Conservation (phyloP, 2,888 invertebrate genomes). For the Eupeodes latifasciatus region DNA sequence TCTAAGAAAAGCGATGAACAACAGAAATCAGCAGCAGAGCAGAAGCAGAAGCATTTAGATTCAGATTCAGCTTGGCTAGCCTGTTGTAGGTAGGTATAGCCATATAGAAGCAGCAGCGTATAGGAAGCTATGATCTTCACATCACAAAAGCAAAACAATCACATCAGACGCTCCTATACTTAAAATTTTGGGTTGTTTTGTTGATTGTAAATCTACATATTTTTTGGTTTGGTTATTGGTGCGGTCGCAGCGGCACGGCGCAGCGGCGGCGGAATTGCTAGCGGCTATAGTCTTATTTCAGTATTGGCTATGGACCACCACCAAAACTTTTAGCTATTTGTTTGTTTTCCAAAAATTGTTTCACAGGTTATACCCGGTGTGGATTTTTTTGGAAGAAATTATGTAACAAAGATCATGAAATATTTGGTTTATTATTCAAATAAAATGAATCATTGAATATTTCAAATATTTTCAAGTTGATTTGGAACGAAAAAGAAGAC, state of each 20-base stretch:
- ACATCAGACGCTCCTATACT: slow-evolving; percentile 30
- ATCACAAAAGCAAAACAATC: slow-evolving; percentile 53
- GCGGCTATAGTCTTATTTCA: slow-evolving; percentile 27
- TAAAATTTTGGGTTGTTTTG: slow-evolving; percentile 11
- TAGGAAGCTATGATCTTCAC: slow-evolving; percentile 58
- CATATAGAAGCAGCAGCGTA: neutral
- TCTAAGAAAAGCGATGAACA: slow-evolving; percentile 76
- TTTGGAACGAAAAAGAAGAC: neutral
- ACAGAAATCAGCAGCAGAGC: slow-evolving; percentile 51
- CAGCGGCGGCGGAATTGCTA: neutral
- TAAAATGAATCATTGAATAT: slow-evolving; percentile 30
- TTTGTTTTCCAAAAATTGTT: slow-evolving; percentile 60
- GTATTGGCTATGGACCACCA: slow-evolving; percentile 37
- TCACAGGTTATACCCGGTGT: slow-evolving; percentile 19
- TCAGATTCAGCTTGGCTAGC: slow-evolving; percentile 40
- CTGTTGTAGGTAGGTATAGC: neutral
- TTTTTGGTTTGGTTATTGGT: slow-evolving; percentile 1
- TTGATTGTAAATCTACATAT: slow-evolving; percentile 29
- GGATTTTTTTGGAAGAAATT: slow-evolving; percentile 19
- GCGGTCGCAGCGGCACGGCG: too few species aligned
- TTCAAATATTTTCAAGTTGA: slow-evolving; percentile 24
- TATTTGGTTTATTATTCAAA: slow-evolving; percentile 29
- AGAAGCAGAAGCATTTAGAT: neutral
- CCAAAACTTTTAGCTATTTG: slow-evolving; percentile 48
- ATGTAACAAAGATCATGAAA: slow-evolving; percentile 54